Conservation (phyloP, 2,888 invertebrate genomes). For the Diogma glabrata region DNA sequence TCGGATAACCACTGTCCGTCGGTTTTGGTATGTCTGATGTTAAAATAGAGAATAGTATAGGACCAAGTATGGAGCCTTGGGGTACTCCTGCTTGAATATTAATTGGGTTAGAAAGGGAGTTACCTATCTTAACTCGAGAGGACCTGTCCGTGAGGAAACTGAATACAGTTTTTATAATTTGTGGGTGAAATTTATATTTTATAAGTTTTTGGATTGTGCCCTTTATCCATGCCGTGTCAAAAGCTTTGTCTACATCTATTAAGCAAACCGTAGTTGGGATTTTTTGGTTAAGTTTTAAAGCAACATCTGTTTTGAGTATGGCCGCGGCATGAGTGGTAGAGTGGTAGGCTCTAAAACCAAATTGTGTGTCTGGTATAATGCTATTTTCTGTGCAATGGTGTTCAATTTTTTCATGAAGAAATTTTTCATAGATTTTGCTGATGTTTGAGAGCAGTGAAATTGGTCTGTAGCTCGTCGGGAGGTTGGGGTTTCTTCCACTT, state of each 20-base stretch:
- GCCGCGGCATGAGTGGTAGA: conserved; percentile 6
- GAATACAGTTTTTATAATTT: neutral
- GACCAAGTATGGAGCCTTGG: neutral
- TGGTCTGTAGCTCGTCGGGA: neutral
- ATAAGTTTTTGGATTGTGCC: conserved; percentile 3
- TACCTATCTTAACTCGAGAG: neutral
- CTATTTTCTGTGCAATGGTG: neutral
- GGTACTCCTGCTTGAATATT: neutral
- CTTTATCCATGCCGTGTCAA: conserved; percentile 8
- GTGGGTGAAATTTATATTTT: neutral
- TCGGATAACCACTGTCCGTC: neutral
- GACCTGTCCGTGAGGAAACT: neutral
- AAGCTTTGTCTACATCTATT: conserved; percentile 11
- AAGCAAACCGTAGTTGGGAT: conserved; percentile 6
- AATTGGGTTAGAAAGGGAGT: neutral
- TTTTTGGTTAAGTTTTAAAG: neutral
- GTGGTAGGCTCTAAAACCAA: conserved; percentile 4
- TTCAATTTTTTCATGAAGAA: neutral
- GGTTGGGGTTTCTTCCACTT: neutral
- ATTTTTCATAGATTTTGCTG: neutral
- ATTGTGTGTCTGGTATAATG: conserved; percentile 11
- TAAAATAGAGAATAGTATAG: neutral
- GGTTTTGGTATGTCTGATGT: neutral
- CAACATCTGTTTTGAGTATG: conserved; percentile 1
- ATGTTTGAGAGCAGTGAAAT: neutral